phyloP scores from a whole-genome alignment of 2,888 invertebrate genomes.

The Eutolmus rufibarbis region DNA sequence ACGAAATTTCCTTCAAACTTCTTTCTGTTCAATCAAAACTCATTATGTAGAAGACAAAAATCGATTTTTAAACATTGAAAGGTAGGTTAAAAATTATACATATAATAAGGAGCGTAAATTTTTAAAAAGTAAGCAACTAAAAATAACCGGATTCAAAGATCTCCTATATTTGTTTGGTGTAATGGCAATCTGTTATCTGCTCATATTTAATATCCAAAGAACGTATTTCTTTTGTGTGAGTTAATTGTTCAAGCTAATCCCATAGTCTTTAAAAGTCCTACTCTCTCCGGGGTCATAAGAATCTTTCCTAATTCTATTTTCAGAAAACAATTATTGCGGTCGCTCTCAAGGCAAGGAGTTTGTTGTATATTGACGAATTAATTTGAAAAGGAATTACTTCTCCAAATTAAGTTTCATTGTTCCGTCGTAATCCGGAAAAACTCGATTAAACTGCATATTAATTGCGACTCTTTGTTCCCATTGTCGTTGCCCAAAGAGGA shows the following conservation, averaged over 20 bases:
- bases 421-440: not conserved
- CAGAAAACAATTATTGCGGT: not conserved
- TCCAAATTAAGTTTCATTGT: constrained; percentile 24
- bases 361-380: not conserved
- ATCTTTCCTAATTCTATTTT: not conserved
- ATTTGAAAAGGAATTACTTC: not conserved
- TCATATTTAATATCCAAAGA: not conserved
- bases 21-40: no score
- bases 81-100: no score
- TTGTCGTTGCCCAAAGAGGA: constrained; percentile 4
- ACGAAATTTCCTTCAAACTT: no score
- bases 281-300: not conserved
- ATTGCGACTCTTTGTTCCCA: constrained; percentile 18
- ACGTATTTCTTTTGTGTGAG: not conserved
- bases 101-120: no score
- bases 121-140: no score
- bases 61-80: no score
- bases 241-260: not conserved
- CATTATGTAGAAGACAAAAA: no score
- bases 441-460: constrained; percentile 25
- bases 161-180: not conserved
- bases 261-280: not conserved
- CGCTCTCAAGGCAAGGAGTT: not conserved
- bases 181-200: not conserved
- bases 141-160: not conserved